Base-by-base conservation (phyloP, 2,113 vertebrate species). In the Paramisgurnus dabryanus region DNA sequence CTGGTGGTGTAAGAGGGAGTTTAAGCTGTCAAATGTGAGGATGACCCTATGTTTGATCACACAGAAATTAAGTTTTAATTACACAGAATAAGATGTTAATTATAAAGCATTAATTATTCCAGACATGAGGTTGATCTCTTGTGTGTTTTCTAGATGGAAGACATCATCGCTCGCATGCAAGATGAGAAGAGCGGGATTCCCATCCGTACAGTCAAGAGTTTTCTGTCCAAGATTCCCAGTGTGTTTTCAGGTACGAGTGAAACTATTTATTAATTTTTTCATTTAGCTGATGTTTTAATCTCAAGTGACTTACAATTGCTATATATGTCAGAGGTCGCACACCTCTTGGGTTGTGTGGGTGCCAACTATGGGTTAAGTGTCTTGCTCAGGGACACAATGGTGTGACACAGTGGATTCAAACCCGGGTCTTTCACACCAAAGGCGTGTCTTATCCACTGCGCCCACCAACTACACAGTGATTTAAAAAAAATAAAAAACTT, bases 181-280 rank as follows among this genome's bases (percentile, higher is more conserved):
- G 95, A 96, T 74, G 95, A 96, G 85, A 96, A 95, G 86, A 94
- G 91, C 60, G 95, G 95, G 66, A 95, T 96, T 88, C 94, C 95
- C 71, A 95, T 96, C 84, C 94, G 95, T 27, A 96, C 95, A 8
- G 95, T 96, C 77, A 96, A 96, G 92, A 96, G 95, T 85, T 96
- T 96, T 88, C 90, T 96, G 87, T 95, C 95, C 85, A 96, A 95
- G 92, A 96, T 96, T 60, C 95, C 95, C 75, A 96, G 95, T 65
- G 95, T 96, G 69, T 95, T 96, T 91, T 95, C 95, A 82, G 95
- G 95, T 96, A 91, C 92, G 92, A 53, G 49, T 53, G 49, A 53
- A 12, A 53, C 11, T 11, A 9, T 50, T 47, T 47, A 47, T 47
- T 47, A 0, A 45, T 45, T 45, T 45, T 1, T 45, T 4, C 7